These are phyloP conservation scores for Psylliodes chrysocephalus DNA, from an alignment of 2,888 invertebrate species.

Conservation along the genomic window DNA sequence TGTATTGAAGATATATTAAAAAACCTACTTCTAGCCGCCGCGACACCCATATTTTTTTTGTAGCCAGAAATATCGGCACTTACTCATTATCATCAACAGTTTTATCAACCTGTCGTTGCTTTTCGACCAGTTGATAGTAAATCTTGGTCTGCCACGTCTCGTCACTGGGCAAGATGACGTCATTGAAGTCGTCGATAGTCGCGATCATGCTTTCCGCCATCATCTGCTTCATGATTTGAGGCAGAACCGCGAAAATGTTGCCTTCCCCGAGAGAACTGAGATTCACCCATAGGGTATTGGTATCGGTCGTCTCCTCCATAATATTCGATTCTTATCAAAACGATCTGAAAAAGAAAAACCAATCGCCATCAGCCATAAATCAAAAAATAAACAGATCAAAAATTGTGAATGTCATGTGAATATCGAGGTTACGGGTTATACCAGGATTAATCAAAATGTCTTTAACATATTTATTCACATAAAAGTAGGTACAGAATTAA, in stretches of 20 bases:
- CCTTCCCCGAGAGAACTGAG: slow-evolving; percentile 69
- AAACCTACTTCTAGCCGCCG: too few relatives aligned
- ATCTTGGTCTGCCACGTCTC: slow-evolving; percentile 74
- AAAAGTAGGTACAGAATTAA: too few relatives aligned
- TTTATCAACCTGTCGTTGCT: slow-evolving; percentile 68
- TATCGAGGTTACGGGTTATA: neutral
- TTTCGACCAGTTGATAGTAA: slow-evolving; percentile 74
- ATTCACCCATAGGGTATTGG: slow-evolving; percentile 67
- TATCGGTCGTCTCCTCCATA: slow-evolving; percentile 37
- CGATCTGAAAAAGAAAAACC: slow-evolving; percentile 29
- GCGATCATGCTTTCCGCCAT: slow-evolving; percentile 58
- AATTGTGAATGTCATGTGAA: slow-evolving; percentile 16
- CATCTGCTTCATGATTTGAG: slow-evolving; percentile 72
- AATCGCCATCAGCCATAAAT: slow-evolving; percentile 28
- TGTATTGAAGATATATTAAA: too few relatives aligned
- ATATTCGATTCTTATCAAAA: slow-evolving; percentile 15
- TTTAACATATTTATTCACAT: too few relatives aligned
- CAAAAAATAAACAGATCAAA: slow-evolving; percentile 18
- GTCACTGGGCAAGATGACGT: slow-evolving; percentile 75
- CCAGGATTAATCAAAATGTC: slow-evolving; percentile 11
- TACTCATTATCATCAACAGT: slow-evolving; percentile 44
- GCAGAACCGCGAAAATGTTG: slow-evolving; percentile 74
- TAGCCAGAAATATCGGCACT: too few relatives aligned
- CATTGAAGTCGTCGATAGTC: slow-evolving; percentile 54
- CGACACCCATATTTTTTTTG: too few relatives aligned